Evolutionary conservation across 2,113 vertebrate species (phyloP), one percentile per base, ranked within the genome.

Genomic region (Tauraco erythrolophus): DNA sequence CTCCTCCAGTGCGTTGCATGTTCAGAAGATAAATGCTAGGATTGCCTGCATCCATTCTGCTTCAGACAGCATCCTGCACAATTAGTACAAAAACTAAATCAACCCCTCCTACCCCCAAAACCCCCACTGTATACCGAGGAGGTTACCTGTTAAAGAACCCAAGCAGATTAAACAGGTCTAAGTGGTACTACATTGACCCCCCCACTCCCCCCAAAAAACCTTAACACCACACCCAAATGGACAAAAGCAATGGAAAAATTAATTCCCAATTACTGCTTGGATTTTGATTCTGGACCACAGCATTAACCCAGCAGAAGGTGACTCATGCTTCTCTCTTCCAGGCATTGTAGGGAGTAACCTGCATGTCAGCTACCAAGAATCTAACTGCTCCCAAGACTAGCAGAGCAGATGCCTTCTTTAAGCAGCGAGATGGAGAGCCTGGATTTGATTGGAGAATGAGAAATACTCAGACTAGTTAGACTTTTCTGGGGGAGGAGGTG

Each of bases 301-400:
- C 6, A 2, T n/a, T 37, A 92, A 65, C 45, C 41, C 85, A 58
- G 77, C 68, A 95, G 53, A 90, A 92, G 7, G 27, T 86, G 88
- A 96, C 66, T 95, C 92, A 80, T 41, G 43, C 28, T 74, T 69
- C 75, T 86, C 41, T 86, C 64, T 94, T 92, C 37, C 83, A 95
- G 76, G 93, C 80, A 86, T 80, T 89, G 86, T 39, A 86, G 83
- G 94, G 79, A 95, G 94, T 77, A 88, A 91, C 86, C 76, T 84
- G 80, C 51, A 35, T 66, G 86, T 91, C 91, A 89, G 83, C 83
- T 77, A 91, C 60, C 43, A 74, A 78, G 86, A 92, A 54, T 91
- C 86, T 61, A 72, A 58, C 75, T 62, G 83, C 72, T 84, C 33
- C 31, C 53, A 37, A 74, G 41, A 77, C 57, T 54, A 88, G 37